Evolutionary conservation across 2,888 invertebrate genomes (phyloP).

Genomic region (Temnothorax unifasciatus): DNA sequence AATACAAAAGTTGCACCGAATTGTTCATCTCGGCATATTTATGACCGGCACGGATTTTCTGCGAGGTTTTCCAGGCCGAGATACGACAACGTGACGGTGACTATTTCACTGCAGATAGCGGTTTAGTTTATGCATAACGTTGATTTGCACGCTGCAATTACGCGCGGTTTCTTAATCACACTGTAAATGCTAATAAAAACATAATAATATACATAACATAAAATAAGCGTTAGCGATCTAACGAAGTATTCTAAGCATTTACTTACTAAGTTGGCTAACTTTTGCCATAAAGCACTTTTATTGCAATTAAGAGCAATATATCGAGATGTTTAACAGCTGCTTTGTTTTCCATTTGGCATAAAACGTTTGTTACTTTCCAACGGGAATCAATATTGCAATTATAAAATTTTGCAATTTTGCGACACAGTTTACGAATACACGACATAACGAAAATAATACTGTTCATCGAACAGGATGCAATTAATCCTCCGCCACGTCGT

Average conservation of each 20-base stretch:
- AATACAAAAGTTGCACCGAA: conserved; percentile 69
- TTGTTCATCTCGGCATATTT: conserved; percentile 60
- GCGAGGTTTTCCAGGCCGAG: conserved; percentile 37
- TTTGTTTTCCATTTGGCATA: not conserved
- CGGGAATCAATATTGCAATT: not conserved
- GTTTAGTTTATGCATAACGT: conserved; percentile 51
- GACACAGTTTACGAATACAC: not conserved
- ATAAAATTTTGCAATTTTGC: not conserved
- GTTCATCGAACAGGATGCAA: not conserved
- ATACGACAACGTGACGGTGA: conserved; percentile 45
- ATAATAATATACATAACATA: not conserved
- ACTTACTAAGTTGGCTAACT: not conserved
- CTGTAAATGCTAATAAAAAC: conserved; percentile 47
- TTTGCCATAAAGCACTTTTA: not conserved
- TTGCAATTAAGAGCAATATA: not conserved
- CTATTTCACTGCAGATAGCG: conserved; percentile 57
- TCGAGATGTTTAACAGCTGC: not conserved
- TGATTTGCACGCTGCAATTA: conserved; percentile 63
- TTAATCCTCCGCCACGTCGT: conserved; percentile 23
- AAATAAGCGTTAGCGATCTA: not conserved
- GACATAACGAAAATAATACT: not conserved
- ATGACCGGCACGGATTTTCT: conserved; percentile 61
- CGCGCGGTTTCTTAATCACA: conserved; percentile 46
- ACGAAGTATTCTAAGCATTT: conserved; percentile 15
- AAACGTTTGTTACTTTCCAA: not conserved